Conservation (phyloP, 2,888 invertebrate species). For the Ophion costatus region DNA sequence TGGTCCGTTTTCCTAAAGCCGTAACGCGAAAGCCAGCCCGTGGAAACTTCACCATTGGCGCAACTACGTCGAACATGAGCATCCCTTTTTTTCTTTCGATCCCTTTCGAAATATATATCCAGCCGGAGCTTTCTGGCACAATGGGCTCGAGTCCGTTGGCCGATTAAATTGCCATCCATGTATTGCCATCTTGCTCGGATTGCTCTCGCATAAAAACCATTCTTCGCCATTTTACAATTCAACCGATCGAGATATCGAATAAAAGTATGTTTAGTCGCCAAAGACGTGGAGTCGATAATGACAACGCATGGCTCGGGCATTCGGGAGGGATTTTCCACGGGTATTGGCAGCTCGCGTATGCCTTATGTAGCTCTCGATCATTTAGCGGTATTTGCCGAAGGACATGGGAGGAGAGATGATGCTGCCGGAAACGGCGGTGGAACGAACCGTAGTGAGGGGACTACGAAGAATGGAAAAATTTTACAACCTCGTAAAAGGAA, state of each 20-base stretch:
- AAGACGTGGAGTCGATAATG: slow-evolving; percentile 36
- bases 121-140: slow-evolving; percentile 13
- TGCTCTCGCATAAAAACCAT: slow-evolving; percentile 32
- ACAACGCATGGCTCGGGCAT: slow-evolving; percentile 29
- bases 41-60: slow-evolving; percentile 15
- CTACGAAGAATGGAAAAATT: slow-evolving; percentile 71
- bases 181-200: slow-evolving; percentile 1
- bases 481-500: slow-evolving; percentile 74
- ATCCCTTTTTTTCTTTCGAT: slow-evolving; percentile 2
- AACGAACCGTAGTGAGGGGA: slow-evolving; percentile 18
- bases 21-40: slow-evolving; percentile 32
- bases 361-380: slow-evolving; percentile 37
- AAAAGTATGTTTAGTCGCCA: slow-evolving; percentile 32
- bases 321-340: slow-evolving; percentile 24
- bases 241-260: slow-evolving; percentile 20
- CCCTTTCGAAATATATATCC: slow-evolving; percentile 56
- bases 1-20: slow-evolving; percentile 53
- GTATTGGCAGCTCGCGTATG: not conserved
- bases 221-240: slow-evolving; percentile 29
- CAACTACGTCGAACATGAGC: slow-evolving; percentile 30
- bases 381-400: slow-evolving; percentile 61
- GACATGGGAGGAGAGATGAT: slow-evolving; percentile 41
- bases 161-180: slow-evolving; percentile 32
- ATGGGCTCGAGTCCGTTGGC: slow-evolving; percentile 13
- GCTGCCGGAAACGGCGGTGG: slow-evolving; percentile 44